Base-by-base conservation (phyloP, 2,888 invertebrate genomes). In the Cartodere bifasciata region DNA sequence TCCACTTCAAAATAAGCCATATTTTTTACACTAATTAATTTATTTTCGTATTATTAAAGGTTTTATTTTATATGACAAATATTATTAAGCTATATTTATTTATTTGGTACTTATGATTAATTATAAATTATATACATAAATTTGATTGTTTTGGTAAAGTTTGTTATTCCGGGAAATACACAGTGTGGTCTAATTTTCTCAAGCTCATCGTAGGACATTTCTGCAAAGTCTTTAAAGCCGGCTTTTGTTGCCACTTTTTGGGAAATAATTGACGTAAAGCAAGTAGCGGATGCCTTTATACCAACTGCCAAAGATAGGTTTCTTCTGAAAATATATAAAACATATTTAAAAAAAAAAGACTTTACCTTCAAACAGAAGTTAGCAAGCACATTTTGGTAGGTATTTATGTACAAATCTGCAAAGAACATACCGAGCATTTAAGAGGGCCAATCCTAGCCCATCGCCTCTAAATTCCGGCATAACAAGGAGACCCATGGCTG, bases 211-310 rank as follows among this genome's bases (percentile, higher is more conserved):
- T 67, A 68, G 0, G 60, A 50, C 13, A 67, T 55, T 37, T 61
- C 59, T 29, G 41, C 57, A 0, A 68, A 38, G 9, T 58, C 60
- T 13, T 53, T 41, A 38, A 67, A 69, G 2, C 68, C 68, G 1
- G 62, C 63, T 37, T 63, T 67, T 38, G 55, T 58, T 2, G 68
- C 69, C 2, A 67, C 57, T 0, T 58, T 55, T 41, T 69, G 70
- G 0, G 70, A 68, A 0, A 63, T 62, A 0, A 56, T 62, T 0
- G 68, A 67, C 0, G 69, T 68, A 52, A 69, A 70, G 0, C 64
- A 62, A 0, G 69, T 69, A 0, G 60, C 62, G 2, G 68, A 65
- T 1, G 65, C 56, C 30, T 56, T 63, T 11, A 69, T 43, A 9
- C 56, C 58, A 1, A 68, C 45, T 0, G 67, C 63, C 42, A 62